phyloP scores from a whole-genome alignment of 2,113 vertebrate species.

The Notothenia rossii region DNA sequence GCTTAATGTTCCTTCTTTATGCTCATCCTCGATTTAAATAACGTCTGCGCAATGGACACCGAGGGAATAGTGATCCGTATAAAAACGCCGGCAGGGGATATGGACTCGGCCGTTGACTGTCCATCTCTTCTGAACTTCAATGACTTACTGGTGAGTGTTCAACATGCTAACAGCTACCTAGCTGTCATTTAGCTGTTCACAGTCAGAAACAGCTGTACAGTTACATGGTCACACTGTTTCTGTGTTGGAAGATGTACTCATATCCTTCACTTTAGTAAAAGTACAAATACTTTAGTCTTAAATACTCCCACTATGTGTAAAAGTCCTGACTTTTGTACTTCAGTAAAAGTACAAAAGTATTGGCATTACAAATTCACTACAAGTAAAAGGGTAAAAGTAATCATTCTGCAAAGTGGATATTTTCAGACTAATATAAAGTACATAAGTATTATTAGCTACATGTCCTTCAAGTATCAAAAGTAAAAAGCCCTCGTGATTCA shows the following conservation, averaged over 20 bases:
- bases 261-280: too few relatives aligned
- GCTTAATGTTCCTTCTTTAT: conserved; percentile 70
- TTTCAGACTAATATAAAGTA: too few relatives aligned
- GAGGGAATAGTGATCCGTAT: conserved; percentile 96
- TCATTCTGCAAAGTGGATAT: too few relatives aligned
- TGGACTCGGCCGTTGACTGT: conserved; percentile 95
- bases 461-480: too few relatives aligned
- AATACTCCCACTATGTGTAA: too few relatives aligned
- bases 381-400: too few relatives aligned
- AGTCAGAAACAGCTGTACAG: neutral
- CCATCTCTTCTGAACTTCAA: conserved; percentile 93
- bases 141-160: conserved; percentile 92
- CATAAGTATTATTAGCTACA: too few relatives aligned
- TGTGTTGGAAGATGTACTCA: neutral
- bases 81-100: conserved; percentile 91
- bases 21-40: conserved; percentile 87
- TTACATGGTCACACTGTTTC: neutral
- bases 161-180: conserved; percentile 17
- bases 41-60: conserved; percentile 87
- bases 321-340: too few relatives aligned
- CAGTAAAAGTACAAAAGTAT: too few relatives aligned
- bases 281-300: too few relatives aligned
- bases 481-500: too few relatives aligned
- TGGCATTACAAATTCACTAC: too few relatives aligned
- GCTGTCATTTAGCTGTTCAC: neutral